Base-by-base conservation (phyloP, 2,797 vertebrate species). In the Semotilus atromaculatus region DNA sequence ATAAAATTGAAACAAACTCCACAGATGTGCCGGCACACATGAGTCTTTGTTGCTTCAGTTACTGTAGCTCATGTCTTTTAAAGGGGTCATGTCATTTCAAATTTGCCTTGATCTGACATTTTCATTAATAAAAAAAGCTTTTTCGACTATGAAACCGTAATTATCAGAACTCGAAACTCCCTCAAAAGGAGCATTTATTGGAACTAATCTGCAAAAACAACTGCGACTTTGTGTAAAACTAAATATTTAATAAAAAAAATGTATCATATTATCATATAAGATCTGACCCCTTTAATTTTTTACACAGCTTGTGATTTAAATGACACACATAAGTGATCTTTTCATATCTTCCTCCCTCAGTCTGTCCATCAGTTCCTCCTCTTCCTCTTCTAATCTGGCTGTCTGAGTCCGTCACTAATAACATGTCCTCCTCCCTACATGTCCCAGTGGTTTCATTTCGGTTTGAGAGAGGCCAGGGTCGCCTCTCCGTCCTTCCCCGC, bases 361-460 rank as follows among this genome's bases (percentile, higher is more conserved):
- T 68, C 19, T 67, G 90, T 93, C 90, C 80, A 89, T 95, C 93
- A 91, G 93, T 94, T 92, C 91, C 92, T 94, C 93, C 90, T 85
- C 85, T 89, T 90, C 89, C 84, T 92, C 92, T 92, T 93, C 94
- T 92, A 64, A 85, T 93, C 93, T 92, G 90, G 88, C 92, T 95
- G 93, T 94, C 93, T 93, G 85, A 73, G 89, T 90, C 90, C 86
- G 92, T 93, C 92, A 93, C 94, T 95, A 95, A 95, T 95, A 95
- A 94, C 94, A 92, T 93, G 92, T 55, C 68, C 76, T 78, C 72
- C 68, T 84, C 70, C 82, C 76, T 94, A 95, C 93, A 95, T 95
- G 94, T 96, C 94, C 94, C 94, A 91, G 92, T 91, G 93, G 94
- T 95, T 95, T 95, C 95, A 95, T 95, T 96, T 96, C 91, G 93